Base-by-base conservation (phyloP, 2,113 vertebrate genomes). In the Pavo muticus region DNA sequence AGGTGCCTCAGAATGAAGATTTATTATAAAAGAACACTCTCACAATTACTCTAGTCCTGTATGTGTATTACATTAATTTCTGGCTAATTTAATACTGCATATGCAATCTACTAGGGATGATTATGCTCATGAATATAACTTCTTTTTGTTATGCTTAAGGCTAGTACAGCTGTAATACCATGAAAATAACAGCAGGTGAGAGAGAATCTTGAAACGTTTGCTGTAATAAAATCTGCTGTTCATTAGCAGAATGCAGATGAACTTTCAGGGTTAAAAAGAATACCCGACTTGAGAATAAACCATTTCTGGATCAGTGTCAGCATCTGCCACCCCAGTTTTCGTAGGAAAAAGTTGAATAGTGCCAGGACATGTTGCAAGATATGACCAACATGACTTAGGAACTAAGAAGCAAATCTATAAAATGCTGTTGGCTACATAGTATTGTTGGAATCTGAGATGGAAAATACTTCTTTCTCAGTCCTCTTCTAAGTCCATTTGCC, bases 281-380 rank as follows among this genome's bases (percentile, higher is more conserved):
- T 47, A 91, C 78, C 40, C 25, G 78, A 23, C 52, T 76, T 63
- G 65, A 86, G 77, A 92, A 54, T 83, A 82, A 94, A 78, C 19
- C 4, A 1, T 86, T 93, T 88, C 83, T 96, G 92, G 80, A 86
- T 76, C 70, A 45, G n/a, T 60, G 88, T 84, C 92, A 94, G 74
- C 70, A 79, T 95, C 90, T 96, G 67, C 92, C 95, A 96, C 92
- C 80, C 90, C 14, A 13, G 39, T 94, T 95, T 90, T 95, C 88
- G 81, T 93, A 90, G 44, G 93, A 97, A 96, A 96, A 95, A 73
- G 56, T 29, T 61, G 67, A 92, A 79, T 90, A 79, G 59, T 97
- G 93, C 95, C 95, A 97, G 90, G 88, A 84, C 70, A 76, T 95
- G 96, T 97, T 95, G 96, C 92, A 97, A 97, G 90, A 92, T 96